Evolutionary conservation across 2,113 vertebrate genomes (phyloP).

Genomic region (Anseranas semipalmata): DNA sequence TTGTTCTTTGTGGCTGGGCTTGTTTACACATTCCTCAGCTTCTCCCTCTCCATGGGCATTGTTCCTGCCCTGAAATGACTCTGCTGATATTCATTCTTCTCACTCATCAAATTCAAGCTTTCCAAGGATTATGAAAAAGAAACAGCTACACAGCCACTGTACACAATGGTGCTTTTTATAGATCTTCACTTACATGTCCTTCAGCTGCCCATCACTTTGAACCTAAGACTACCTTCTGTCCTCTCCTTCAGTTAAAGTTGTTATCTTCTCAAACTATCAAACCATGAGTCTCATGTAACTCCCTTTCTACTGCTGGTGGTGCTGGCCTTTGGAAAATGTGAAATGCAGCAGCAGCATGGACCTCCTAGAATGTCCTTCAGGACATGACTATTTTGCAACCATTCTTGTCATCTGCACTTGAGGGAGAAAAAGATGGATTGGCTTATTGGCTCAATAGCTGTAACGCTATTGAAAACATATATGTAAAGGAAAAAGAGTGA

Average conservation of each 20-base stretch:
- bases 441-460: neutral
- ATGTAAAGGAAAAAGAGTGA: neutral
- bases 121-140: neutral
- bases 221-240: neutral
- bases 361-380: neutral
- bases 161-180: neutral
- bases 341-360: neutral
- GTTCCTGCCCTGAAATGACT: neutral
- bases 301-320: neutral
- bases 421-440: neutral
- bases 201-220: neutral
- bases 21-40: neutral
- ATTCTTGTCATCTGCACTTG: neutral
- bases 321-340: neutral
- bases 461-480: neutral
- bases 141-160: neutral
- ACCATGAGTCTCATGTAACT: neutral
- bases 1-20: neutral
- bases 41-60: neutral
- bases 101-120: neutral
- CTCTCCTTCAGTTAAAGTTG: neutral
- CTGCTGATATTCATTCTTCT: neutral
- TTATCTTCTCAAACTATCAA: neutral
- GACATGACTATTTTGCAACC: neutral
- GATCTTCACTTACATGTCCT: neutral